A percentile compares a stretch with the other conserved stretches of the same genome.
phyloP scores from a whole-genome alignment of 1,140 invertebrate genomes.

The Drosophila ambigua region DNA sequence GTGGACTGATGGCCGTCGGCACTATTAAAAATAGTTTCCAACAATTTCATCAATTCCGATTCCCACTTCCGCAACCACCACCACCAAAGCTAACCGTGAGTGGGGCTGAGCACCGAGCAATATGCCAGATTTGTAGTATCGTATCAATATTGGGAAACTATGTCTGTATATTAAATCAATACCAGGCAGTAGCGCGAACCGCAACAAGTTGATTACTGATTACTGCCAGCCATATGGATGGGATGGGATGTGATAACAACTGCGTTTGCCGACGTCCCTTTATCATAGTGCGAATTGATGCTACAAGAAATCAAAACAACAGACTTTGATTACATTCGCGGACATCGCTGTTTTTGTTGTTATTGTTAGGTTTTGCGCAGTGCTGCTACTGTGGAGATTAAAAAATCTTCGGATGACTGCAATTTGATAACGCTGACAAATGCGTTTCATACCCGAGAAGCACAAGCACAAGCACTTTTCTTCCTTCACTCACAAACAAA shows the following conservation, averaged over 20 bases:
- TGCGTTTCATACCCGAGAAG: too few relatives aligned
- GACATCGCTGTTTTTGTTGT: not conserved
- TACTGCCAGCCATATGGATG: not conserved
- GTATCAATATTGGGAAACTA: conserved; percentile 7
- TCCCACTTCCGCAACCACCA: conserved; percentile 56
- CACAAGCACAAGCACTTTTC: too few relatives aligned
- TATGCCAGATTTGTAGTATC: conserved; percentile 5
- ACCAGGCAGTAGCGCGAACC: conserved; percentile 13
- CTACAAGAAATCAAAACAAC: conserved; percentile 29
- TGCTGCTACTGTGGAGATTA: not conserved
- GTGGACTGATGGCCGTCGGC: not conserved
- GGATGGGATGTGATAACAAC: conserved; percentile 44
- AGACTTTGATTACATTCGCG: conserved; percentile 22
- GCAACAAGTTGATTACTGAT: conserved; percentile 58
- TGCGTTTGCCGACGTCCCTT: not conserved
- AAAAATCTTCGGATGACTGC: too few relatives aligned
- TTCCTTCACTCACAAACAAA: too few relatives aligned
- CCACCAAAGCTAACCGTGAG: conserved; percentile 6
- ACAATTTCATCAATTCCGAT: conserved; percentile 53
- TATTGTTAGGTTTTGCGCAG: conserved; percentile 1
- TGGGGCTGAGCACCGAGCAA: too few relatives aligned
- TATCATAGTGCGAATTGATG: conserved; percentile 14
- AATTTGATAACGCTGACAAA: too few relatives aligned
- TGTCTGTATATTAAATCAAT: conserved; percentile 23
- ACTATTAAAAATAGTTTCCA: conserved; percentile 60